Evolutionary conservation across 2,888 invertebrate genomes (phyloP).

Genomic region (Orchesella flavescens): DNA sequence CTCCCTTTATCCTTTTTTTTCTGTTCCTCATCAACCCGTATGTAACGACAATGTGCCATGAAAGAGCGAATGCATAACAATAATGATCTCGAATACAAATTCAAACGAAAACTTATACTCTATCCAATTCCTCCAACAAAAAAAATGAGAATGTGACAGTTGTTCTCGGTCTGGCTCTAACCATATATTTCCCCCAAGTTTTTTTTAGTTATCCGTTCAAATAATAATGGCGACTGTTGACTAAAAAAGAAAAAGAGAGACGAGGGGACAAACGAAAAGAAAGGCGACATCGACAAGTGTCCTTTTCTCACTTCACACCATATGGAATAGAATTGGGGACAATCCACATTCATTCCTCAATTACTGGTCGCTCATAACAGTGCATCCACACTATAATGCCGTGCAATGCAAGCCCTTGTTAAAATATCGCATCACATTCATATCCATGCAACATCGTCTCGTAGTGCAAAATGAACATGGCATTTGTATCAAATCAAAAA

Average conservation of each 20-base stretch:
- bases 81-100: background rate
- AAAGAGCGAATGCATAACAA: background rate
- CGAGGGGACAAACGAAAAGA: background rate
- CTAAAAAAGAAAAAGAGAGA: background rate
- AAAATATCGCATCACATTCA: too few species aligned
- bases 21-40: too few species aligned
- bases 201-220: background rate
- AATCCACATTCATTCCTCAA: background rate
- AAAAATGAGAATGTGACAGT: conserved; percentile 5
- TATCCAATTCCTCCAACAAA: background rate
- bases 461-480: conserved; percentile 3
- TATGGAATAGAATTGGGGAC: conserved; percentile 3
- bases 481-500: background rate
- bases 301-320: conserved; percentile 6
- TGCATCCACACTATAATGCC: too few species aligned
- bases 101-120: background rate
- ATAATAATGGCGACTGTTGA: background rate
- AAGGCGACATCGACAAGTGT: conserved; percentile 17
- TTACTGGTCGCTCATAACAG: background rate
- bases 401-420: too few species aligned
- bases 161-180: background rate
- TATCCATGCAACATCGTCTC: too few species aligned
- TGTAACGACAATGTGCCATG: too few species aligned
- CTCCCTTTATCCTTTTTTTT: too few species aligned
- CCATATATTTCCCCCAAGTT: background rate